These are phyloP conservation scores for Aurelia sp. DNA, from an alignment of 30 jellyfish, hydroid and myxozoan species.

Conservation along the genomic window DNA sequence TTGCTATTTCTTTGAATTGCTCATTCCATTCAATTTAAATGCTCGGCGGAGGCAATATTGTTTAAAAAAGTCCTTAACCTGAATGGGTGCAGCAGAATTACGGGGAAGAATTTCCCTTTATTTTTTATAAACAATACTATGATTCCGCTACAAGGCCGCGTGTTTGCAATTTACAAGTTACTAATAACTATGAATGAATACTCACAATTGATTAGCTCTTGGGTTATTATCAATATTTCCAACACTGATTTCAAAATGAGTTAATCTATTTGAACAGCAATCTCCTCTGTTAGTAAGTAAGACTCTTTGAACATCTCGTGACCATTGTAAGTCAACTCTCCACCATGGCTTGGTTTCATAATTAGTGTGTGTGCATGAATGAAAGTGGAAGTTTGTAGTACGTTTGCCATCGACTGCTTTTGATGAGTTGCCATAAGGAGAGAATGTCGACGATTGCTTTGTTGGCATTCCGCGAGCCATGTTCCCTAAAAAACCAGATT, in stretches of 20 bases:
- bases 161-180: background rate
- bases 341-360: conserved; percentile 60
- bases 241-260: conserved; percentile 47
- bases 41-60: too few relatives aligned
- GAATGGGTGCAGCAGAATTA: too few relatives aligned
- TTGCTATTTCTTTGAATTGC: too few relatives aligned
- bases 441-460: conserved; percentile 38
- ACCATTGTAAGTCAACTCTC: conserved; percentile 55
- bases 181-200: background rate
- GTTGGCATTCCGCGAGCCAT: conserved; percentile 68
- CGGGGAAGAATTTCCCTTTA: too few relatives aligned
- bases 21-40: too few relatives aligned
- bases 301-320: conserved; percentile 30
- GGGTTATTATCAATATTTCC: conserved; percentile 42
- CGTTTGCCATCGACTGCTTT: conserved; percentile 68
- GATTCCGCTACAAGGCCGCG: background rate
- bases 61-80: too few relatives aligned
- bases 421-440: conserved; percentile 26
- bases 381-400: conserved; percentile 20
- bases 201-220: conserved; percentile 33
- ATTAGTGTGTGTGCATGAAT: conserved; percentile 59
- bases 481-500: conserved; percentile 23
- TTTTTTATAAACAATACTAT: background rate
- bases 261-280: conserved; percentile 40
- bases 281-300: conserved; percentile 34